Base-by-base conservation (phyloP, 1,140 invertebrate genomes). In the Drosophila trapezifrons region DNA sequence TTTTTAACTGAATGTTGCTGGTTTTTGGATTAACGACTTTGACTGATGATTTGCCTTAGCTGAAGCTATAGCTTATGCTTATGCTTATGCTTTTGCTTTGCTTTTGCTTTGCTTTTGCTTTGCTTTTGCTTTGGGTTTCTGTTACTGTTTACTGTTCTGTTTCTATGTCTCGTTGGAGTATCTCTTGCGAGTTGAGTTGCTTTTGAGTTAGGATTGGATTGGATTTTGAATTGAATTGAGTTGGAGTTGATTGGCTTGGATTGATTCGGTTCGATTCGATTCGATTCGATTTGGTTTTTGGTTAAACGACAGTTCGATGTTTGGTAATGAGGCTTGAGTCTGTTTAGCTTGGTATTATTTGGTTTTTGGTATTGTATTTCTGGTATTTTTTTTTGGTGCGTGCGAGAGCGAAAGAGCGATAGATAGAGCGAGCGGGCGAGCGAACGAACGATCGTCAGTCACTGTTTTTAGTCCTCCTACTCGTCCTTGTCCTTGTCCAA, bases 1-100 rank as follows among this genome's bases (percentile, higher is more conserved):
- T 92, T 91, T 90, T 91, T 80, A 90, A 78, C 72, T 90, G 87
- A 90, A 90, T 91, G 90, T 90, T 91, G 90, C 77, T 78, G 78
- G 52, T 89, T 89, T 38, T 87, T 89, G 73, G 42, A 32, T 58
- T 56, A 64, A 59, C 54, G 47, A 66, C 58, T 78, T 60, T 70
- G 38, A 56, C 46, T 79, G 69, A 55, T 58, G 57, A 76, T 75
- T 75, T 76, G 76, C 58, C 37, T 80, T 77, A 55, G 55, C 35
- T 20, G 32, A 45, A 52, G 12, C 22, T 70, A 64, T 65, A 54
- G 46, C 46, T 64, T 47, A 52, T 32, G 52, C 49, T 59, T 46
- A 18, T 69, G 54, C 58, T 17, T 22, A 15, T 35, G 49, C 49
- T 47, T 22, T 1, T 38, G 45, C 45, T 49, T 35, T 75, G 20